These are phyloP conservation scores for Dolichopus griseipennis DNA, from an alignment of 2,888 invertebrate genomes.

Conservation along the genomic window DNA sequence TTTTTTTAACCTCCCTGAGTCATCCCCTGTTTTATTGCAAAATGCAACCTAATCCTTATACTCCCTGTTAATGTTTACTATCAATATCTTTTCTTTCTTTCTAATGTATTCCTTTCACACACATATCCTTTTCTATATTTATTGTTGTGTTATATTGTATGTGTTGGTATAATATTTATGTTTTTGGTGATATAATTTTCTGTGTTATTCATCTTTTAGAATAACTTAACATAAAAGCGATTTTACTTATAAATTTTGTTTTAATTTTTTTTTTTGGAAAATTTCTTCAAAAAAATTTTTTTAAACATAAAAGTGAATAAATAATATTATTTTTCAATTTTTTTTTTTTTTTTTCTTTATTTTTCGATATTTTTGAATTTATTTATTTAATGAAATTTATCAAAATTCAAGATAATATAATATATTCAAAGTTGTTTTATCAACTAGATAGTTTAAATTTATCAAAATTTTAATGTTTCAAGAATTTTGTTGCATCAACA, in stretches of 20 bases:
- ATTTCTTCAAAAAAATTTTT: background rate
- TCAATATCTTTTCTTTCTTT: background rate
- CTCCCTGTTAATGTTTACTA: too few species aligned
- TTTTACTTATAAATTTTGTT: background rate
- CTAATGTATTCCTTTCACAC: background rate
- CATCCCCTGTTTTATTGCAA: too few species aligned
- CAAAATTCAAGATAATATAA: too few species aligned
- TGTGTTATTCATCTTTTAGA: background rate
- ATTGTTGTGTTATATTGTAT: background rate
- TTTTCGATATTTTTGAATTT: background rate
- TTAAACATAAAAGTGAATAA: background rate
- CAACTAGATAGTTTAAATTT: too few species aligned
- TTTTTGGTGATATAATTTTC: conserved; percentile 1
- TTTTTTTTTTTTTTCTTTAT: background rate
- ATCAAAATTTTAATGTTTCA: too few species aligned
- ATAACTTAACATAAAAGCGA: conserved; percentile 1
- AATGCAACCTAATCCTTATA: too few species aligned
- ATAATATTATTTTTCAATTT: background rate
- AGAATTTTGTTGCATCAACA: too few species aligned
- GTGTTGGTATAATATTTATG: background rate
- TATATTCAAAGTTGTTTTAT: too few species aligned
- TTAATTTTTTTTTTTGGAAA: background rate
- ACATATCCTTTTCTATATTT: background rate
- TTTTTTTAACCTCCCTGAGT: too few species aligned
- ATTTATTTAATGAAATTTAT: too few species aligned